Evolutionary conservation across 2,888 invertebrate species (phyloP), one percentile per base, ranked within the genome.

Genomic region (Calameuta filiformis): DNA sequence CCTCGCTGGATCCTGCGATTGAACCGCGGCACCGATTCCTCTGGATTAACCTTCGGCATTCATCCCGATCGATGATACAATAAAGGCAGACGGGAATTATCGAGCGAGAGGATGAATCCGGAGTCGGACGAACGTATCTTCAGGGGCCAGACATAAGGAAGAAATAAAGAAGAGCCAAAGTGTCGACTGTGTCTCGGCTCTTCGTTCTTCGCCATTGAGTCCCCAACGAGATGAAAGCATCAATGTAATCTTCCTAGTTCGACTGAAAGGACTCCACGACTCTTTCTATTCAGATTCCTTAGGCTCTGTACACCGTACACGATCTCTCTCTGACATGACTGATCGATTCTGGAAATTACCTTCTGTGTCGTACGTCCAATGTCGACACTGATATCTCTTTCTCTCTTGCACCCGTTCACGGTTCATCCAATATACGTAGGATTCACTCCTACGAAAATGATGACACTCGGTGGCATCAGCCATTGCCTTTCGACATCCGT

Each of bases 261-360:
- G 56, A 56, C 56, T 56, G 56, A 76, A 79, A 79, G 76, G 79
- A 74, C 73, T 74, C 69, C 69, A 56, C 79, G 74, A 73, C 76
- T 79, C 74, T 76, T 79, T 79, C 73, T 76, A 79, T 79, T 76
- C 76, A 79, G 76, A 74, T 76, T 79, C 79, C 74, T 23, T 56
- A 56, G 56, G 56, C 56, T 79, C 76, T 79, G 76, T 73, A 76
- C 79, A 71, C 71, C 76, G 73, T 74, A 34, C 74, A 35, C 74
- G n/a, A 15, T 30, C 35, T 74, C 71, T 31, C 37, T 30, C 40
- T 79, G 76, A 79, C 79, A 79, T 79, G 79, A 79, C 76, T 76
- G 79, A 79, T 79, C 76, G 79, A 75, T 76, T 74, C 79, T 79
- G 79, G 79, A 79, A 79, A 79, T 79, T 79, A 74, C 79, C 56